Conservation (phyloP, 2,797 vertebrate species). For the Cynopterus sphinx region DNA sequence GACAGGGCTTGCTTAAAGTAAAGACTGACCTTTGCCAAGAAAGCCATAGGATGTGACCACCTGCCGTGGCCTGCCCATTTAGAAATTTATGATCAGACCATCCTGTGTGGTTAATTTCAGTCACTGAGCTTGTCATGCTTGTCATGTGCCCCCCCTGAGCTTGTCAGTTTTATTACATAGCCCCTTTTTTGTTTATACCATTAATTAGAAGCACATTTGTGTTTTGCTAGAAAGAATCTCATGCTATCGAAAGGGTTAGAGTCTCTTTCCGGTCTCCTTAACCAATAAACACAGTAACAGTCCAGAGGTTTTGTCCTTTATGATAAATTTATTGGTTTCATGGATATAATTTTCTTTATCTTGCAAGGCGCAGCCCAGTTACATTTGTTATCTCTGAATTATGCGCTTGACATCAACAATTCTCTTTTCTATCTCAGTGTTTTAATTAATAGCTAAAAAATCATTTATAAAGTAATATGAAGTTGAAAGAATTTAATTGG, state of each 20-base stretch:
- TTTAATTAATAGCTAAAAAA: slow-evolving; percentile 6
- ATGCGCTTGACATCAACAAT: neutral
- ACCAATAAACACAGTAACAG: neutral
- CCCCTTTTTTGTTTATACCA: neutral
- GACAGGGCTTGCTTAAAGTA: neutral
- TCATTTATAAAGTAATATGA: slow-evolving; percentile 27
- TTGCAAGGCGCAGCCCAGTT: neutral
- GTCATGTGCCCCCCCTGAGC: neutral
- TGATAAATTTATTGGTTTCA: neutral
- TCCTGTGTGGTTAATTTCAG: neutral
- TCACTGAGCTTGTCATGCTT: neutral
- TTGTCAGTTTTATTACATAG: neutral
- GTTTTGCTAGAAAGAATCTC: neutral
- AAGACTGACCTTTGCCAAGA: neutral
- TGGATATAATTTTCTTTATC: neutral
- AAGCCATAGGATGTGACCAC: neutral
- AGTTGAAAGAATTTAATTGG: neutral
- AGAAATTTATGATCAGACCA: neutral
- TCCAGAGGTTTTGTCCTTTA: neutral
- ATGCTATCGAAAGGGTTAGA: neutral
- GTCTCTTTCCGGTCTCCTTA: neutral
- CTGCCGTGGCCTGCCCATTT: neutral
- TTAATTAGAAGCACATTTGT: neutral
- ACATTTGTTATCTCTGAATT: neutral
- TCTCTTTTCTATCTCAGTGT: neutral